Base-by-base conservation (phyloP, 2,888 invertebrate genomes). In the Synanthedon vespiformis region DNA sequence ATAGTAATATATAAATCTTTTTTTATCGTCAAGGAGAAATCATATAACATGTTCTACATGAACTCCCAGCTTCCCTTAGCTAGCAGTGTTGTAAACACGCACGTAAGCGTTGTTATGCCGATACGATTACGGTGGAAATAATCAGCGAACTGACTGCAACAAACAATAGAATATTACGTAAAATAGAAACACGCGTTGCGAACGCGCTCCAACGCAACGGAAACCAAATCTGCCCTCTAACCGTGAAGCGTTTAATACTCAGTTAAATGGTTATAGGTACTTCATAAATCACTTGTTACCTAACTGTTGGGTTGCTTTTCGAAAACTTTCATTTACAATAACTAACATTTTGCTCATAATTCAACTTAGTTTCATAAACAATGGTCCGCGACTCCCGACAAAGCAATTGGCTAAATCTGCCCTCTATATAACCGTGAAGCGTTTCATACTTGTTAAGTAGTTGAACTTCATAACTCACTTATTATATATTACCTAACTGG, bases 131-230 rank as follows among this genome's bases (percentile, higher is more conserved):
- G 44, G 14, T 44, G n/a, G 44, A 44, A 12, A 14, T 44, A 44
- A 44, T 44, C 44, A 13, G 13, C 2, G 8, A 18, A 48, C 54
- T 56, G 58, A 52, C 61, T 62, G 68, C 65, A 75, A 75, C 74
- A 74, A 75, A 75, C 74, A 74, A 75, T 74, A 63, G 63, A 22
- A 62, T 67, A 74, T 79, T 80, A 80, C 72, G 67, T 77, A 80
- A 79, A 22, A 67, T 2, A 8, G 14, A 44, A 44, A 13, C 44
- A 60, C 58, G 61, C 58, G 61, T 63, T 50, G 34, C 50, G 68
- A 72, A 69, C 65, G 68, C 63, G 61, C 60, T 58, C 61, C 58
- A 51, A 61, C 64, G 61, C 64, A 61, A 68, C 67, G 67, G 74
- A 77, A 78, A 68, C 61, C 67, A 72, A 73, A 72, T 73, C 69